Base-by-base conservation (phyloP, 1,140 invertebrate species). In the Coenobita brevimanus region DNA sequence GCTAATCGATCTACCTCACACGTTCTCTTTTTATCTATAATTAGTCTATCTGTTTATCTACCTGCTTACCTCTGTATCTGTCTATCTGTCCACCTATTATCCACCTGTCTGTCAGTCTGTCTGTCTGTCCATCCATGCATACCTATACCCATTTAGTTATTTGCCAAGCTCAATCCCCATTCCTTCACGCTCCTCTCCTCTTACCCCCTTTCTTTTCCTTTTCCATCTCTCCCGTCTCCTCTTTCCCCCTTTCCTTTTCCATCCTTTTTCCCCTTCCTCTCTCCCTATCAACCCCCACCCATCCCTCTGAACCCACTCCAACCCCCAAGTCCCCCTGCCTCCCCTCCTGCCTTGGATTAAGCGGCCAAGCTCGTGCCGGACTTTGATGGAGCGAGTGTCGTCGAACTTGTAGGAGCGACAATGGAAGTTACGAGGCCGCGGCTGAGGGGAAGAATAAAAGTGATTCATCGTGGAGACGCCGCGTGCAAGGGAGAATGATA, bases 391-490 rank as follows among this genome's bases (percentile, higher is more conserved):
- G 27, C 82, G 82, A 78, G n/a, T 76, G 54, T 85, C 71, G 46
- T 85, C 82, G 67, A 60, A 85, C 54, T 85, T 85, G 82, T 85
- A 78, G 82, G 71, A 33, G 24, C 27, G 82, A 46, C 73, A 85
- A 62, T 75, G 71, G 41, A 33, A 64, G 69, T 33, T 54, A 78
- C 8, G 27, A 17, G 38, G 27, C 38, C 50, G 27, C 27, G 33
- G 71, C 82, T 82, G 73, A 64, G n/a, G 41, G 41, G n/a, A 78
- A 36, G 41, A 78, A 76, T 41, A 43, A 62, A 76, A 60, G 69
- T 36, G 57, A 71, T 82, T 33, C 36, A 71, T 82, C 62, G 38
- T 8, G 21, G 46, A 21, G n/a, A 57, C 13, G 76, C 43, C 46
- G 76, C 36, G n/a, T 33, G 27, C 4, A 73, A 73, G 24, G 27